Conservation (phyloP, 2,113 vertebrate species). For the Epinephelus cyanopodus region DNA sequence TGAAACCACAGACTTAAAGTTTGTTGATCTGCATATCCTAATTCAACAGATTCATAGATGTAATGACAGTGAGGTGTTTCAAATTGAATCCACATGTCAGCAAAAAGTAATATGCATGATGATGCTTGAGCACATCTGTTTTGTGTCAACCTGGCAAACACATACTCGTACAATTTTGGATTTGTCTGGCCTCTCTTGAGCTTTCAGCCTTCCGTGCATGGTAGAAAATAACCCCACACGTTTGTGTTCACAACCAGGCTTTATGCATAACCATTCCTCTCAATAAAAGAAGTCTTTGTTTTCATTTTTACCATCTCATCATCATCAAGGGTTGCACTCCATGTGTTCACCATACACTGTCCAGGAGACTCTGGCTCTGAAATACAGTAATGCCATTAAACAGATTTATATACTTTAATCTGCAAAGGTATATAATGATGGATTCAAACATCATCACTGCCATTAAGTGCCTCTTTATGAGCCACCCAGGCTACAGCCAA, state of each 20-base stretch:
- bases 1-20: background rate
- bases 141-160: background rate
- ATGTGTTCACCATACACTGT: constrained; percentile 39
- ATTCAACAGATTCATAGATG: background rate
- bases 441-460: constrained; percentile 31
- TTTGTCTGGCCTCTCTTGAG: constrained; percentile 28
- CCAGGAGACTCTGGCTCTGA: constrained; percentile 37
- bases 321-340: constrained; percentile 35
- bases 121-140: constrained; percentile 37
- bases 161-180: constrained; percentile 26
- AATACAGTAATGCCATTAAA: constrained; percentile 39
- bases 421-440: constrained; percentile 29
- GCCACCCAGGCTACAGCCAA: background rate
- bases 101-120: background rate
- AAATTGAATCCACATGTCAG: constrained; percentile 1
- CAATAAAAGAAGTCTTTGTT: constrained; percentile 68
- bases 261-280: constrained; percentile 41
- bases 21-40: background rate
- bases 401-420: constrained; percentile 12
- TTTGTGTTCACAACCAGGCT: constrained; percentile 51
- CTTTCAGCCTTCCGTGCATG: constrained; percentile 39
- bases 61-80: constrained; percentile 3
- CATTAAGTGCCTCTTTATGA: background rate
- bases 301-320: constrained; percentile 55
- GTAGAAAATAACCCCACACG: constrained; percentile 56